Base-by-base conservation (phyloP, 2,113 vertebrate genomes). In the Chrysemys picta region DNA sequence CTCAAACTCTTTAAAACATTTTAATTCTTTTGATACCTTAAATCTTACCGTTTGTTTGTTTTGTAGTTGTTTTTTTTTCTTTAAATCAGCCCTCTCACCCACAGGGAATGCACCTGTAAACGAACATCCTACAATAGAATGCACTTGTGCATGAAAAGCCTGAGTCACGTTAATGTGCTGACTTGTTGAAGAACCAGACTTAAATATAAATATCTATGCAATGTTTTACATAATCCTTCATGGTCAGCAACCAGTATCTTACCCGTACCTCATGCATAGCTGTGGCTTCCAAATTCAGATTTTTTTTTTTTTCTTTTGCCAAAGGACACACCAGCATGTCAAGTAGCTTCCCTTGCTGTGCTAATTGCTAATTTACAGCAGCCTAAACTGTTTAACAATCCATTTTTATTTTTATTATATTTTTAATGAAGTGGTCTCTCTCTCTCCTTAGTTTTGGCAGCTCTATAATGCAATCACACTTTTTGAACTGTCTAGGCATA, bases 381-480 rank as follows among this genome's bases (percentile, higher is more conserved):
- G 19, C 21, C 21, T 76, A 14, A 47, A 17, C 29, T 19, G 7
- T 79, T 54, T 31, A 69, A 42, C 2, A 19, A 17, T n/a, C 3
- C 3, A 10, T 31, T 59, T 31, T 2, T 29, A 45, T 86, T 62
- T 21, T 4, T 69, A 89, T 84, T 59, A 82, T 85, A 49, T 42
- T 45, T 93, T 80, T 91, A 81, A 83, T 75, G 3, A 91, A 83
- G 31, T 14, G 29, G 8, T 8, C 0, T 35, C 45, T 65, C 79
- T 53, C 14, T 38, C 42, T 42, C 42, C 90, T 22, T 95, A 99
- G 99, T 99, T 99, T 97, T 99, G 99, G 99, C 99, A 99, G 98
- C 98, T 99, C 7, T 99, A 99, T 96, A 99, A 99, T 52, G 99
- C 99, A 0, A 45, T 99, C 98, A 99, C 99, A 0, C 98, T 99